phyloP scores from a whole-genome alignment of 2,797 vertebrate genomes.

The Perodicticus potto region DNA sequence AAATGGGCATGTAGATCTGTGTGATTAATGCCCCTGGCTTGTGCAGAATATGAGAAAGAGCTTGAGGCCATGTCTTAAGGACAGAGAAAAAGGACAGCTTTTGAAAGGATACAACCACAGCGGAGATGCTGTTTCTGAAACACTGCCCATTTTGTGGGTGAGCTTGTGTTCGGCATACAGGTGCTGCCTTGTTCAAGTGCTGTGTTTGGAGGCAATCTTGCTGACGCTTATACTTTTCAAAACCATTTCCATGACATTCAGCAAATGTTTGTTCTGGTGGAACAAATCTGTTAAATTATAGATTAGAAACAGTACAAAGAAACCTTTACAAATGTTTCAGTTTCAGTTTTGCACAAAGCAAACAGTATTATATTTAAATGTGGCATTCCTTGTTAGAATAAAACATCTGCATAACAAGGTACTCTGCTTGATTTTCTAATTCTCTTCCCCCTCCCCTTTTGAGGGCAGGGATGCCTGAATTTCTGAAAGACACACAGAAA shows the following conservation, averaged over 20 bases:
- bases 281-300: constrained; percentile 81
- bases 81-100: neutral
- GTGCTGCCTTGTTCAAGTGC: constrained; percentile 48
- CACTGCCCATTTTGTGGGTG: constrained; percentile 47
- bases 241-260: constrained; percentile 68
- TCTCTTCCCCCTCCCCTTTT: neutral
- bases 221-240: constrained; percentile 75
- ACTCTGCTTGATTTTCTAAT: neutral
- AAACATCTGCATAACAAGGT: neutral
- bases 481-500: neutral
- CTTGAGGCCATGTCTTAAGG: constrained; percentile 19
- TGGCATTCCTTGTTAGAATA: constrained; percentile 55
- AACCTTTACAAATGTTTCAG: constrained; percentile 62
- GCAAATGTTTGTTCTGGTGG: constrained; percentile 72
- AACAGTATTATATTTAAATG: constrained; percentile 55
- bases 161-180: neutral
- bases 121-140: neutral
- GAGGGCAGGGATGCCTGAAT: neutral
- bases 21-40: constrained; percentile 62
- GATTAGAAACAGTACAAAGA: constrained; percentile 76
- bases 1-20: constrained; percentile 53
- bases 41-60: neutral
- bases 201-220: constrained; percentile 65
- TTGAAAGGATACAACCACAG: neutral
- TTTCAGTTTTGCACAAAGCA: constrained; percentile 70